phyloP scores from a whole-genome alignment of 2,113 vertebrate genomes.

The Aptenodytes patagonicus region DNA sequence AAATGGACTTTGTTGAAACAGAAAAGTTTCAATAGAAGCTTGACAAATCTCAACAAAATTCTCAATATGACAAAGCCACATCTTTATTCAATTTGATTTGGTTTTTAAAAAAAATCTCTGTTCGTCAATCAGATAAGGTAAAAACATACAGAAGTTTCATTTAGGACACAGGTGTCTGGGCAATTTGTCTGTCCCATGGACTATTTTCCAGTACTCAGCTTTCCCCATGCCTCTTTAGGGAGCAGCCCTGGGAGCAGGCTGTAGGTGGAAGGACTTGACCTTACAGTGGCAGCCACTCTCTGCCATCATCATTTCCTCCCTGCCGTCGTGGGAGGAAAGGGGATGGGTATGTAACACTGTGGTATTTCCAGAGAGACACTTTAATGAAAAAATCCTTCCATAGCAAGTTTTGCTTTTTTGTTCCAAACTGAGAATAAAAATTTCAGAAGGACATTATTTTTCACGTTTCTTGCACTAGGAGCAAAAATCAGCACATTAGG shows the following conservation, averaged over 20 bases:
- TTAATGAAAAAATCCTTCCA: background rate
- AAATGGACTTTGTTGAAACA: background rate
- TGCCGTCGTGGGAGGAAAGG: background rate
- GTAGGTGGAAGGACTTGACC: background rate
- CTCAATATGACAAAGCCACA: background rate
- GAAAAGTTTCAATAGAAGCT: background rate
- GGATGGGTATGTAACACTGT: background rate
- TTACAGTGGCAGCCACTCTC: background rate
- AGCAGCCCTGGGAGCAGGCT: background rate
- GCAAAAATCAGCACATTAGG: background rate
- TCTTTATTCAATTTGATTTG: background rate
- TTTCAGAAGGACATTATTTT: background rate
- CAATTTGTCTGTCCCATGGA: background rate
- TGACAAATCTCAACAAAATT: background rate
- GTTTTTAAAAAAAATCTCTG: background rate
- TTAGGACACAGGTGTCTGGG: background rate
- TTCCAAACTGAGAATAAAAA: background rate
- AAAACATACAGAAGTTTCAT: background rate
- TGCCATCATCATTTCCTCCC: background rate
- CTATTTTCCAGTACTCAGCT: background rate
- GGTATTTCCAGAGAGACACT: background rate
- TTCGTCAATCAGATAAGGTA: background rate
- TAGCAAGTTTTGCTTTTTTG: background rate
- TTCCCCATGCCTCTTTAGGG: background rate
- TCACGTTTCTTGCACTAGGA: background rate